These are phyloP conservation scores for Ethmia dodecea DNA, from an alignment of 2,888 invertebrate species.

Conservation along the genomic window DNA sequence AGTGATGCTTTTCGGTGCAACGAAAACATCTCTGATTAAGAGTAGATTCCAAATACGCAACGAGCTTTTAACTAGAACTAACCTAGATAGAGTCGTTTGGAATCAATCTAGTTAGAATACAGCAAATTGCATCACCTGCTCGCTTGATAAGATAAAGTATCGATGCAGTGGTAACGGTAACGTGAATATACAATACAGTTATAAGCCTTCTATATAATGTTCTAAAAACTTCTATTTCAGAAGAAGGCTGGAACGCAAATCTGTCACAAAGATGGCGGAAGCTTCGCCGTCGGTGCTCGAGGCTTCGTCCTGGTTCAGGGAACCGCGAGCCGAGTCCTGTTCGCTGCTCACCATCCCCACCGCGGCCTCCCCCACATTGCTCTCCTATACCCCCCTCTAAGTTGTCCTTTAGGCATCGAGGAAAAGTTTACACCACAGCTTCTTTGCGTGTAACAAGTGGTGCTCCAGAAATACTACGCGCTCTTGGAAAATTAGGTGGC, in stretches of 20 bases:
- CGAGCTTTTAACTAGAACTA: too few relatives aligned
- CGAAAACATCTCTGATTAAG: too few relatives aligned
- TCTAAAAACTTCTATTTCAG: slow-evolving; percentile 59
- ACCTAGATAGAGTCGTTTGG: too few relatives aligned
- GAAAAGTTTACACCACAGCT: slow-evolving; percentile 71
- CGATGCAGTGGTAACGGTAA: too few relatives aligned
- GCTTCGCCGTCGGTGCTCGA: slow-evolving; percentile 82
- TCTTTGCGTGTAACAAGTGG: slow-evolving; percentile 72
- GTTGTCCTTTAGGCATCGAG: slow-evolving; percentile 67
- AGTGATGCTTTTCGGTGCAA: too few relatives aligned
- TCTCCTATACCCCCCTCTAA: slow-evolving; percentile 67
- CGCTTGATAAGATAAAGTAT: too few relatives aligned
- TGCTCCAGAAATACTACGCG: slow-evolving; percentile 81
- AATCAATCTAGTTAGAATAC: too few relatives aligned
- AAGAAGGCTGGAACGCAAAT: slow-evolving; percentile 85
- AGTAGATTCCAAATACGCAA: too few relatives aligned
- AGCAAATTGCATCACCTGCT: too few relatives aligned
- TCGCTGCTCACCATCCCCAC: slow-evolving; percentile 77
- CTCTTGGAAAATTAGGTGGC: slow-evolving; percentile 83
- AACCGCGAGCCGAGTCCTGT: slow-evolving; percentile 74
- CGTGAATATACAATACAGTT: too few relatives aligned
- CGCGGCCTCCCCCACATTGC: slow-evolving; percentile 66
- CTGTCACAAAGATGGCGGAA: slow-evolving; percentile 86
- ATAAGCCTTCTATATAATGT: too few relatives aligned
- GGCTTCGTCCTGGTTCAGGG: slow-evolving; percentile 81